Evolutionary conservation across 2,113 vertebrate species (phyloP).

Genomic region (Neolamprologus caudopunctatus): DNA sequence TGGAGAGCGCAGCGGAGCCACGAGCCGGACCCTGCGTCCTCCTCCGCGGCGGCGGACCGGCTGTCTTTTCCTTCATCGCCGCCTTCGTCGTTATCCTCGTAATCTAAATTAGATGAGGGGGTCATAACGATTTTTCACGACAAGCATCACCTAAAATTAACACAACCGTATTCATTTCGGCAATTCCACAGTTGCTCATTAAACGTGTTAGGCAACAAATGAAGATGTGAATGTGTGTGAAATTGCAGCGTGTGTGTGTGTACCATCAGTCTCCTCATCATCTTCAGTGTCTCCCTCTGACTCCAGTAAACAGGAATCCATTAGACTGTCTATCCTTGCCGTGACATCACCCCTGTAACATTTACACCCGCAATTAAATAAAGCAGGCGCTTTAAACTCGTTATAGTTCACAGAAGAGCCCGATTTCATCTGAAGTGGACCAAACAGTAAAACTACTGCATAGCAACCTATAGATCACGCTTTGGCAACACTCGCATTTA

Average conservation of each 20-base stretch:
- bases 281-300: conserved; percentile 66
- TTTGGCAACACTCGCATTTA: neutral
- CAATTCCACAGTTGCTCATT: neutral
- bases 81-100: neutral
- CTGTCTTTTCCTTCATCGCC: neutral
- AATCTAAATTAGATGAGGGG: conserved; percentile 31
- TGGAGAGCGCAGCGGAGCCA: conserved; percentile 71
- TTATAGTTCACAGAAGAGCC: neutral
- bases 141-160: conserved; percentile 1
- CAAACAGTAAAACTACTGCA: neutral
- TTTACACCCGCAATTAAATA: neutral
- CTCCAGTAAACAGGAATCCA: conserved; percentile 57
- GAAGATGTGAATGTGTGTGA: neutral
- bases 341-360: conserved; percentile 69
- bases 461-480: neutral
- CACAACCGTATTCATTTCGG: neutral
- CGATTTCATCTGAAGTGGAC: neutral
- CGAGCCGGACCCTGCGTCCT: conserved; percentile 26
- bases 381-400: neutral
- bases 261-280: conserved; percentile 50
- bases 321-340: conserved; percentile 54
- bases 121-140: conserved; percentile 2
- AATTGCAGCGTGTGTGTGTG: neutral
- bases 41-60: neutral
- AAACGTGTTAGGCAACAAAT: neutral